Conservation (phyloP, 2,888 invertebrate species). For the Cheiracanthium punctorium region DNA sequence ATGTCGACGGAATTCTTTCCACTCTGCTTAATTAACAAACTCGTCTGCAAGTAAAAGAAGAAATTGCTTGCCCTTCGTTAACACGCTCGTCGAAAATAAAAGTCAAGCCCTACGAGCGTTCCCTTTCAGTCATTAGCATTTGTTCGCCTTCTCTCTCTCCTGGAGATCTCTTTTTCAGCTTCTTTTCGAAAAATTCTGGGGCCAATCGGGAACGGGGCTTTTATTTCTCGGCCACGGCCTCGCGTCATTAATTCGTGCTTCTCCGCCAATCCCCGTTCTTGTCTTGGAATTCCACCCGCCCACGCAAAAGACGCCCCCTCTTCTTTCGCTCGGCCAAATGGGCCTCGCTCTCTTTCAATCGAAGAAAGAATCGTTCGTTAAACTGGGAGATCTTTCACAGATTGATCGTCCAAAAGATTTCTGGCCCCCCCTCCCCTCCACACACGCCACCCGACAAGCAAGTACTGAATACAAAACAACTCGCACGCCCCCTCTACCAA, state of each 20-base stretch:
- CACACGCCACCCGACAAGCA: neutral
- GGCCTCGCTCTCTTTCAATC: slow-evolving; percentile 53
- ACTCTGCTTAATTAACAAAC: slow-evolving; percentile 68
- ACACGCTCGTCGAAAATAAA: slow-evolving; percentile 64
- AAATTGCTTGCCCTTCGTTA: slow-evolving; percentile 53
- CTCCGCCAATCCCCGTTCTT: slow-evolving; percentile 55
- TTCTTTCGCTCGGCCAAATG: slow-evolving; percentile 41
- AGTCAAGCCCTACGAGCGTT: slow-evolving; percentile 31
- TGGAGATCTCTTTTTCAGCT: slow-evolving; percentile 47
- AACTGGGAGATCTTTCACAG: slow-evolving; percentile 34
- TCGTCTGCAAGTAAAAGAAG: slow-evolving; percentile 48
- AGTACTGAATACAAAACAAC: neutral
- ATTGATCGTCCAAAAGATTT: slow-evolving; percentile 57
- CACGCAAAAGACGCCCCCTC: slow-evolving; percentile 41
- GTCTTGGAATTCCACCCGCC: slow-evolving; percentile 64
- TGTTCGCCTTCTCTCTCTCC: slow-evolving; percentile 33
- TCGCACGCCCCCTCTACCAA: slow-evolving; percentile 18
- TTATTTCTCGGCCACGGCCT: slow-evolving; percentile 65
- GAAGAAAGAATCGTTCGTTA: slow-evolving; percentile 61
- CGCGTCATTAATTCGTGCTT: slow-evolving; percentile 63
- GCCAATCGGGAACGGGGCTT: slow-evolving; percentile 54
- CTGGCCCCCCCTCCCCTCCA: slow-evolving; percentile 14
- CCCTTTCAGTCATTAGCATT: slow-evolving; percentile 60
- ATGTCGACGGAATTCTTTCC: slow-evolving; percentile 67
- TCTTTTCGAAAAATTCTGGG: slow-evolving; percentile 34